Evolutionary conservation across 1,140 invertebrate genomes (phyloP).

Genomic region (Vanessa tameamea): DNA sequence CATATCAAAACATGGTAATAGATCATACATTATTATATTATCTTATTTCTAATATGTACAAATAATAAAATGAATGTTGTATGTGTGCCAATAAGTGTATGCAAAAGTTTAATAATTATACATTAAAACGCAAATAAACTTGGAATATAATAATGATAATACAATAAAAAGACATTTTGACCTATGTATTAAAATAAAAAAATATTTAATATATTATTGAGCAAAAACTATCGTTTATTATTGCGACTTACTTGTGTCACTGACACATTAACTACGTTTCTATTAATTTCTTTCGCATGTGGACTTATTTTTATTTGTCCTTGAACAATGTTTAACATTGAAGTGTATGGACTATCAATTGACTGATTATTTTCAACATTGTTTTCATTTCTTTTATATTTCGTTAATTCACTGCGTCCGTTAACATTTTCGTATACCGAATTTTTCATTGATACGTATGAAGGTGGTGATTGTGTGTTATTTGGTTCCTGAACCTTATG

Average conservation of each 20-base stretch:
- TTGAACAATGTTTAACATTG: slow-evolving; percentile 78
- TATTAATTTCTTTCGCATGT: slow-evolving; percentile 63
- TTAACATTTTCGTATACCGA: slow-evolving; percentile 78
- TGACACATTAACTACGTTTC: slow-evolving; percentile 69
- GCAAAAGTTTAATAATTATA: not conserved
- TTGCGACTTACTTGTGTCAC: slow-evolving; percentile 58
- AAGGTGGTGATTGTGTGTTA: slow-evolving; percentile 34
- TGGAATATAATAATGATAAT: not conserved
- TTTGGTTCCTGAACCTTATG: slow-evolving; percentile 27
- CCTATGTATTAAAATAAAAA: not conserved
- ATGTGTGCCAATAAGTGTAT: not conserved
- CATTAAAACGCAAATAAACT: not conserved
- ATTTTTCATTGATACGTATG: slow-evolving; percentile 79
- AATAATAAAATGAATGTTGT: not conserved
- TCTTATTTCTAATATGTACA: slow-evolving; percentile 11
- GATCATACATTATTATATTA: not conserved
- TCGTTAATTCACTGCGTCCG: slow-evolving; percentile 49
- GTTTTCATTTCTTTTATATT: slow-evolving; percentile 44
- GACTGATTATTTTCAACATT: slow-evolving; percentile 46
- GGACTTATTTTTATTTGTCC: slow-evolving; percentile 79
- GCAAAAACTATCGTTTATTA: slow-evolving; percentile 56
- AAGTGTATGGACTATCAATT: slow-evolving; percentile 66
- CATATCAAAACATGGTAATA: not conserved
- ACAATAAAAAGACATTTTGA: not conserved
- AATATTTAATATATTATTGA: slow-evolving; percentile 41